A percentile compares a stretch with the other conserved stretches of the same genome.
Conservation (phyloP, 2,113 vertebrate species). For the Neotoma lepida region DNA sequence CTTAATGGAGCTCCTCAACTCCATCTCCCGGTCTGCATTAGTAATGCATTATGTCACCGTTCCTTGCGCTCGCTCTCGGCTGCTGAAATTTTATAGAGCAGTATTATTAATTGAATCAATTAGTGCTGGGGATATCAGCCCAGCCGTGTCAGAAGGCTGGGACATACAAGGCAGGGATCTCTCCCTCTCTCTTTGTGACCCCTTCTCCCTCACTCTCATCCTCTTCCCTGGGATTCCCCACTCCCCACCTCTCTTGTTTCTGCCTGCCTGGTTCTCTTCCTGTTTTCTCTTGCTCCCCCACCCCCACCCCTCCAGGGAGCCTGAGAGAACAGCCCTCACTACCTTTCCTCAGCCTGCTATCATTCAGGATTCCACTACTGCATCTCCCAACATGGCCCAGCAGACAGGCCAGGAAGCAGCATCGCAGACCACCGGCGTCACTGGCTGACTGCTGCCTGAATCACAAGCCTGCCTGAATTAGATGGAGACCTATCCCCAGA, state of each 20-base stretch:
- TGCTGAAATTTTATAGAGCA: slow-evolving; percentile 74
- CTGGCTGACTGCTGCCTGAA: background rate
- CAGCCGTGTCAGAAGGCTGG: slow-evolving; percentile 22
- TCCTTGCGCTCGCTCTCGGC: slow-evolving; percentile 67
- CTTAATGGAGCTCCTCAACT: slow-evolving; percentile 58
- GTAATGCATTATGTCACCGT: slow-evolving; percentile 73
- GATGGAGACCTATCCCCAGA: background rate
- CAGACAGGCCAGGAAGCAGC: background rate
- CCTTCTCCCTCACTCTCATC: background rate
- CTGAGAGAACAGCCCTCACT: background rate
- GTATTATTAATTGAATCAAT: slow-evolving; percentile 76
- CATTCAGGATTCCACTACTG: background rate
- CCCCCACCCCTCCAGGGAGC: background rate
- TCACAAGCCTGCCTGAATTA: background rate
- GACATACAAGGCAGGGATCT: background rate
- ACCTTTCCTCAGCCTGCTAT: background rate
- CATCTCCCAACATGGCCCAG: background rate
- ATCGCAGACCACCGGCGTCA: background rate
- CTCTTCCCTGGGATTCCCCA: background rate
- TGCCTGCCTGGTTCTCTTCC: background rate
- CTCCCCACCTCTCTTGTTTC: background rate
- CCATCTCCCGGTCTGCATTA: slow-evolving; percentile 52
- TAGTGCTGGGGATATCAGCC: slow-evolving; percentile 55
- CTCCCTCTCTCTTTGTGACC: slow-evolving; percentile 15
- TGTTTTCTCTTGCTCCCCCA: background rate